These are phyloP conservation scores for Lagocephalus sceleratus DNA, from an alignment of 2,797 vertebrate genomes.

Conservation along the genomic window DNA sequence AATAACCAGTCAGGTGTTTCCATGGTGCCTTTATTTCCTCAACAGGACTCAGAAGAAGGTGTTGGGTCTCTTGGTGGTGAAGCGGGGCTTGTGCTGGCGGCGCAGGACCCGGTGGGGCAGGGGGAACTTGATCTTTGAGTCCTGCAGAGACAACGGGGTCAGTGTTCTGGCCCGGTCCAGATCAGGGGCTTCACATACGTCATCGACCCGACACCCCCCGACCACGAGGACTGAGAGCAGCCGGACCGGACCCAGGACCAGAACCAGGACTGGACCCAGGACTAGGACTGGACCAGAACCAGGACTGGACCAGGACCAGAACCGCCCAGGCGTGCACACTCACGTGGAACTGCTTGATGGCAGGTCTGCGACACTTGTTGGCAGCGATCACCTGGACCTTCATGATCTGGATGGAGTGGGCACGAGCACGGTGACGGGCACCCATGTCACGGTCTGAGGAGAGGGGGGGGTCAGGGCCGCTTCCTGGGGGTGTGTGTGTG, in stretches of 20 bases:
- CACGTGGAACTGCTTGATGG: conserved; percentile 94
- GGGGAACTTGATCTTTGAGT: conserved; percentile 93
- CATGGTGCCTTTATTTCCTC: conserved; percentile 52
- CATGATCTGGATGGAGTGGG: conserved; percentile 98
- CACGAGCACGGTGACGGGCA: conserved; percentile 92
- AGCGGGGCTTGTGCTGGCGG: conserved; percentile 95
- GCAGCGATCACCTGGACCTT: conserved; percentile 94
- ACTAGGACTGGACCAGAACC: too few relatives aligned
- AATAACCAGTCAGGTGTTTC: neutral
- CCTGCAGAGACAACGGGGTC: conserved; percentile 54
- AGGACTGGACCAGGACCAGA: conserved; percentile 45
- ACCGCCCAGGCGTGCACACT: conserved; percentile 69
- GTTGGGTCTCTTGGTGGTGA: conserved; percentile 99
- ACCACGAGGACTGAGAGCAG: too few relatives aligned
- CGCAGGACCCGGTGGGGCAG: conserved; percentile 94
- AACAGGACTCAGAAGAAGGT: conserved; percentile 85
- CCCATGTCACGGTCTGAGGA: conserved; percentile 97
- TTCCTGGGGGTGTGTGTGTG: too few relatives aligned
- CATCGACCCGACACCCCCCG: too few relatives aligned
- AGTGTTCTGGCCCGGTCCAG: too few relatives aligned
- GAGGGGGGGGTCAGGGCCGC: too few relatives aligned
- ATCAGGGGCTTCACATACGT: too few relatives aligned
- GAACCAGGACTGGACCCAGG: too few relatives aligned
- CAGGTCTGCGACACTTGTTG: conserved; percentile 86
- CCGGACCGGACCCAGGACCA: too few relatives aligned